Evolutionary conservation across 2,888 invertebrate species (phyloP).

Genomic region (Idaea biselata): DNA sequence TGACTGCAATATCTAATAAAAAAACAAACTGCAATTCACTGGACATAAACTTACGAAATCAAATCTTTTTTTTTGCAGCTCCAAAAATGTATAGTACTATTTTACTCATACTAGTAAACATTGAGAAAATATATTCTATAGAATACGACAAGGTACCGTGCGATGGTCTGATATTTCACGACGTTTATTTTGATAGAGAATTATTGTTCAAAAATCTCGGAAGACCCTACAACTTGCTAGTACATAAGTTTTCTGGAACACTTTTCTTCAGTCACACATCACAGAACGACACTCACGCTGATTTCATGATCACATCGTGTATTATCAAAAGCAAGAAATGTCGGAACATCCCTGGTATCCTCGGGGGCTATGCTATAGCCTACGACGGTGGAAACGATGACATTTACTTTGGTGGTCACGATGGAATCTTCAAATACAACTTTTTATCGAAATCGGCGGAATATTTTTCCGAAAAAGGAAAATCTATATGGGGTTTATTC

Average conservation of each 20-base stretch:
- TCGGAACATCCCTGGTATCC: slow-evolving; percentile 42
- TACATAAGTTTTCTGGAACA: slow-evolving; percentile 58
- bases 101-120: neutral
- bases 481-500: slow-evolving; percentile 63
- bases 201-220: slow-evolving; percentile 46
- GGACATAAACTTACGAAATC: slow-evolving; percentile 13
- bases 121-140: slow-evolving; percentile 9
- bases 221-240: slow-evolving; percentile 57
- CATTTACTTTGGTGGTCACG: slow-evolving; percentile 65
- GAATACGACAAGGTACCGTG: slow-evolving; percentile 38
- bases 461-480: slow-evolving; percentile 61
- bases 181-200: slow-evolving; percentile 56
- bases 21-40: neutral
- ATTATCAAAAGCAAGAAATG: slow-evolving; percentile 47
- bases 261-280: slow-evolving; percentile 67
- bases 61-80: slow-evolving; percentile 19
- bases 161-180: slow-evolving; percentile 57
- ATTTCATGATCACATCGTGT: slow-evolving; percentile 58
- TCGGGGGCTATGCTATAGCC: slow-evolving; percentile 64
- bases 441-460: slow-evolving; percentile 57
- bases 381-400: slow-evolving; percentile 67
- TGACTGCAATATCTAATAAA: neutral
- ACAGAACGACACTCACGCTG: slow-evolving; percentile 45
- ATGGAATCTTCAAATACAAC: slow-evolving; percentile 70
- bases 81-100: slow-evolving; percentile 15